Percentiles rank a stretch among this genome's conserved stretches.
These are phyloP conservation scores for Timema podura DNA, from an alignment of 2,888 invertebrate genomes.

Conservation along the genomic window DNA sequence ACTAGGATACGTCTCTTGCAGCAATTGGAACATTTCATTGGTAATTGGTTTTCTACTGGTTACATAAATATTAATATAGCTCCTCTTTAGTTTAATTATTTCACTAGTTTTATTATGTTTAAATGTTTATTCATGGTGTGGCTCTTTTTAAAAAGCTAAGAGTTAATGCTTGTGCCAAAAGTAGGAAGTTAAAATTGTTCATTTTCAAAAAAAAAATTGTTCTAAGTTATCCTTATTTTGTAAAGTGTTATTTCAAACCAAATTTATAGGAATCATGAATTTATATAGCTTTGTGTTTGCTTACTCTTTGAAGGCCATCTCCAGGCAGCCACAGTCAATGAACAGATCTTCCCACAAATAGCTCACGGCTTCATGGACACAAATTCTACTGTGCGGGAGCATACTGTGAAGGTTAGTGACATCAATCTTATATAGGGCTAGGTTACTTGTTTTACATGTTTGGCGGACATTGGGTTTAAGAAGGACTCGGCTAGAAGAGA, in stretches of 20 bases:
- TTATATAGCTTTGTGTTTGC: conserved; percentile 3
- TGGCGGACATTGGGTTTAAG: too few relatives aligned
- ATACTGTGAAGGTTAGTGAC: conserved; percentile 80
- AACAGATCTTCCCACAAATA: conserved; percentile 91
- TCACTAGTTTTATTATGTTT: background rate
- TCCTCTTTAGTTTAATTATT: background rate
- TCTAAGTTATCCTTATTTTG: background rate
- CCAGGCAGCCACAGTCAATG: conserved; percentile 68
- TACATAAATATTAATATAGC: background rate
- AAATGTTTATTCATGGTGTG: background rate
- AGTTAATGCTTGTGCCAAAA: too few relatives aligned
- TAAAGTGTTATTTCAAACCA: background rate
- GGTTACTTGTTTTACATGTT: too few relatives aligned
- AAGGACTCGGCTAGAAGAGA: too few relatives aligned
- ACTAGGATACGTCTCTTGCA: conserved; percentile 91
- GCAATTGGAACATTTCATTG: conserved; percentile 87
- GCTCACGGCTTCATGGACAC: conserved; percentile 95
- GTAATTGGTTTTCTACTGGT: conserved; percentile 29
- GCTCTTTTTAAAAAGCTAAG: too few relatives aligned
- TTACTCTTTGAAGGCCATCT: conserved; percentile 48
- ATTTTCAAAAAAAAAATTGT: too few relatives aligned
- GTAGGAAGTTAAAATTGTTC: too few relatives aligned
- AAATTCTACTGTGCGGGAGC: conserved; percentile 93
- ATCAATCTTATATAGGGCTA: too few relatives aligned
- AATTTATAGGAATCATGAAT: background rate